Base-by-base conservation (phyloP, 2,797 vertebrate genomes). In the Hemitrygon akajei region DNA sequence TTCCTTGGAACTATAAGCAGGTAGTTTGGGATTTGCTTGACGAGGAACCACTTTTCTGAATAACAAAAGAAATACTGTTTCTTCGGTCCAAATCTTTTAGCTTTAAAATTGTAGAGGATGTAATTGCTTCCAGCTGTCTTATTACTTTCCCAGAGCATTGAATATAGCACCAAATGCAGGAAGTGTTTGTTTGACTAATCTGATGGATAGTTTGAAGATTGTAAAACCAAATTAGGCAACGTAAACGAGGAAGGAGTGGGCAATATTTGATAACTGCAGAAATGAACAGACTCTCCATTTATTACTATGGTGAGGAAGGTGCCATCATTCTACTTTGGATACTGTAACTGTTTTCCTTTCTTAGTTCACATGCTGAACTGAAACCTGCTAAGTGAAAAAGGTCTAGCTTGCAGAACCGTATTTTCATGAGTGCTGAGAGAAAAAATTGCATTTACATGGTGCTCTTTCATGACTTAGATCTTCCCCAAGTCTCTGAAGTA, bases 111-210 rank as follows among this genome's bases (percentile, higher is more conserved):
- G 91, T 71, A 76, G 71, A 40, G 40, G 76, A 75, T 76, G 5
- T 93, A 76, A 93, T 93, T 93, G 91, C 91, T 76, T 93, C 91
- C 91, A 93, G 91, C 91, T 93, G 91, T 93, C 73, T 76, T 73
- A 93, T 89, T 75, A 58, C 91, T 93, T 93, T 76, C 91, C 91
- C 91, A 93, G 37, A 76, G 12, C 69, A 76, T 30, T 73, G 91
- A 76, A 56, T 73, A 30, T 76, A 76, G 71, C 37, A 93, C 37
- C 91, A 73, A 93, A 89, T 73, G 22, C 71, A 75, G 71, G 91
- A 93, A 76, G 40, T 93, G 91, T 93, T 93, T 93, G 91, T 93
- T 93, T 93, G 91, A 93, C 69, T 93, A 71, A 93, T 56, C 71
- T 93, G 91, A 75, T 76, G 69, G 71, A 93, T 93, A 93, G 71